phyloP scores from a whole-genome alignment of 2,888 invertebrate species.

The Scotopteryx bipunctaria region DNA sequence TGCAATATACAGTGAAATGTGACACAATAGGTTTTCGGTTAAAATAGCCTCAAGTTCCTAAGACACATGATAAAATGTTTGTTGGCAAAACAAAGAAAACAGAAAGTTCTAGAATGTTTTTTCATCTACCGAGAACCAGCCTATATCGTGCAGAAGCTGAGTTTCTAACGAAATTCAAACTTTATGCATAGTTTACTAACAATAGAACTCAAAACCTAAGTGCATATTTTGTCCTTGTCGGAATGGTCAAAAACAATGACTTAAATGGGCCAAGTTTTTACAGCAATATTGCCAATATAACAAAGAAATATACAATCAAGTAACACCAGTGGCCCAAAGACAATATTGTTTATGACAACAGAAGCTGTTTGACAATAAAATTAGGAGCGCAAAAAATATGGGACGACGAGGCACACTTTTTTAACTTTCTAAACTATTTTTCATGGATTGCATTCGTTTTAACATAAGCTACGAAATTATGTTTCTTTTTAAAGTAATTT shows the following conservation, averaged over 20 bases:
- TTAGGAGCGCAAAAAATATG: slow-evolving; percentile 53
- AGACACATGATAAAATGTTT: background rate
- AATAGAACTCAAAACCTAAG: slow-evolving; percentile 16
- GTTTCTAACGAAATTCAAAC: slow-evolving; percentile 7
- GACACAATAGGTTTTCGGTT: slow-evolving; percentile 8
- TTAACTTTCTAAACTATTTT: slow-evolving; percentile 36
- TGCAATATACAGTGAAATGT: slow-evolving; percentile 10
- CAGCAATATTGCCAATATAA: slow-evolving; percentile 56
- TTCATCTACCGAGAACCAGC: background rate
- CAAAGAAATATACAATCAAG: slow-evolving; percentile 60
- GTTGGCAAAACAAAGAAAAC: background rate
- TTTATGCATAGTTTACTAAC: too few species aligned
- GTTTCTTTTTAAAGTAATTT: too few species aligned
- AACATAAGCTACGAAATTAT: background rate
- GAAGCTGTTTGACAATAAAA: slow-evolving; percentile 64
- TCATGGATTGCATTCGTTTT: slow-evolving; percentile 30
- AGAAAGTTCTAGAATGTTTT: background rate
- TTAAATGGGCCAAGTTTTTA: slow-evolving; percentile 63
- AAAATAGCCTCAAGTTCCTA: background rate
- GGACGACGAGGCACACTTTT: slow-evolving; percentile 31
- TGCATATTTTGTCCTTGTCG: slow-evolving; percentile 39
- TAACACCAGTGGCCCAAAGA: slow-evolving; percentile 76
- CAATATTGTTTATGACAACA: slow-evolving; percentile 72
- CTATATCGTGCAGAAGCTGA: background rate
- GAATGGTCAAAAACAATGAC: slow-evolving; percentile 48